Evolutionary conservation across 2,888 invertebrate species (phyloP).

Genomic region (Melanargia galathea): DNA sequence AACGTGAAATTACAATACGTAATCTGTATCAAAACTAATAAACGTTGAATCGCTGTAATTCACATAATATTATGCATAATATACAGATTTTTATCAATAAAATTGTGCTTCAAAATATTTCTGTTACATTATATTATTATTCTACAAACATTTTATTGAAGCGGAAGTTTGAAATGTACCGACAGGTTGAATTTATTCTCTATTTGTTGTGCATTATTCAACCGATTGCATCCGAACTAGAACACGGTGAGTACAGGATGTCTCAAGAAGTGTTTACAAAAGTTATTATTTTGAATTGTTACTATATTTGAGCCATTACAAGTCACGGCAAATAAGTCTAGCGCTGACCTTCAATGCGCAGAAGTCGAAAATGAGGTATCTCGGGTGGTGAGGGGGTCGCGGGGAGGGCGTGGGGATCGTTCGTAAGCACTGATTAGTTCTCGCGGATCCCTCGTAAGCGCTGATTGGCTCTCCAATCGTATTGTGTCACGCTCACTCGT

Average conservation of each 20-base stretch:
- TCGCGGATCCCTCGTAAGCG: no score
- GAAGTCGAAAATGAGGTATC: no score
- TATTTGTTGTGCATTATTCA: constrained; percentile 10
- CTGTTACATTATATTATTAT: constrained; percentile 9
- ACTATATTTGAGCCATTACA: neutral
- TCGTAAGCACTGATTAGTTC: no score
- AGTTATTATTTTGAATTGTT: neutral
- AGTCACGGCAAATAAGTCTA: no score
- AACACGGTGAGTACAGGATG: neutral
- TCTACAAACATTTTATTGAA: neutral
- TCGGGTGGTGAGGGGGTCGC: no score
- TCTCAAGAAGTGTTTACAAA: neutral
- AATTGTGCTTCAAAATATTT: constrained; percentile 12
- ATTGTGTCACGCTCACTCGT: no score
- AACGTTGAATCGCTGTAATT: neutral
- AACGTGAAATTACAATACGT: constrained; percentile 30
- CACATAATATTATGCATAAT: neutral
- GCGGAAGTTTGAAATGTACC: constrained; percentile 14
- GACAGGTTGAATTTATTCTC: neutral
- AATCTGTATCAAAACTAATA: neutral
- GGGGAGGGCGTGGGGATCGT: no score
- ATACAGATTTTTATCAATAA: constrained; percentile 5
- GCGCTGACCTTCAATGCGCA: no score
- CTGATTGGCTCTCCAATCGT: no score
- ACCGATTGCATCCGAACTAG: constrained; percentile 6